Evolutionary conservation across 2,797 vertebrate genomes (phyloP).

Genomic region (Channallabes apus): DNA sequence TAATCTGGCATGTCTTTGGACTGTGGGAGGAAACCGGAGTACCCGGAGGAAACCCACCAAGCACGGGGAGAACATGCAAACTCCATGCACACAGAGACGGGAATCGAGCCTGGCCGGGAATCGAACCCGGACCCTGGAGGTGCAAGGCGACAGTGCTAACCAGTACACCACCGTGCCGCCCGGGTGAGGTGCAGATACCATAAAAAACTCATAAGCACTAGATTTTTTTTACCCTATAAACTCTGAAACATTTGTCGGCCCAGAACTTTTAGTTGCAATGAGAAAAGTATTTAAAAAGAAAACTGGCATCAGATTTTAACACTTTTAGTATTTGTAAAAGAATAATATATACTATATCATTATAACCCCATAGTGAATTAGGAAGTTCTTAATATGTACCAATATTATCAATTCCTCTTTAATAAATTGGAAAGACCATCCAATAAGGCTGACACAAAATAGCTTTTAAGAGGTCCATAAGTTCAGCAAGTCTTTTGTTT

Average conservation of each 20-base stretch:
- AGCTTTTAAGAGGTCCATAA: slow-evolving; percentile 27
- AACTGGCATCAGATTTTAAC: neutral
- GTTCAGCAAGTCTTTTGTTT: neutral
- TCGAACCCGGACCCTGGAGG: no score
- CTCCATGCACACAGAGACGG: no score
- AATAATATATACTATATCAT: neutral
- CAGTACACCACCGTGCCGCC: no score
- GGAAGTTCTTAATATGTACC: neutral
- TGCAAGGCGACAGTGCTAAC: no score
- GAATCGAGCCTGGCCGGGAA: no score
- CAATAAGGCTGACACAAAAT: neutral
- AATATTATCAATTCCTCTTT: neutral
- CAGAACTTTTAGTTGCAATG: no score
- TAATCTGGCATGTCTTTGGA: no score
- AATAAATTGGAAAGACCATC: neutral
- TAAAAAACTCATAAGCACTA: slow-evolving; percentile 55
- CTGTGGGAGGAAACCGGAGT: no score
- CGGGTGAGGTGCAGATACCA: slow-evolving; percentile 52
- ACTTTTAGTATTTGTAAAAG: neutral
- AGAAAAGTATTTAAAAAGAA: neutral
- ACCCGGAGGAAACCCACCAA: no score
- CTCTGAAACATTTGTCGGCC: slow-evolving; percentile 52
- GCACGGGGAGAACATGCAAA: no score
- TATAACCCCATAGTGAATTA: neutral
- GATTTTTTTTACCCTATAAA: slow-evolving; percentile 54